Percentiles rank a stretch among this genome's conserved stretches.
These are phyloP conservation scores for Vimba vimba DNA, from an alignment of 2,113 vertebrate species.

Conservation along the genomic window DNA sequence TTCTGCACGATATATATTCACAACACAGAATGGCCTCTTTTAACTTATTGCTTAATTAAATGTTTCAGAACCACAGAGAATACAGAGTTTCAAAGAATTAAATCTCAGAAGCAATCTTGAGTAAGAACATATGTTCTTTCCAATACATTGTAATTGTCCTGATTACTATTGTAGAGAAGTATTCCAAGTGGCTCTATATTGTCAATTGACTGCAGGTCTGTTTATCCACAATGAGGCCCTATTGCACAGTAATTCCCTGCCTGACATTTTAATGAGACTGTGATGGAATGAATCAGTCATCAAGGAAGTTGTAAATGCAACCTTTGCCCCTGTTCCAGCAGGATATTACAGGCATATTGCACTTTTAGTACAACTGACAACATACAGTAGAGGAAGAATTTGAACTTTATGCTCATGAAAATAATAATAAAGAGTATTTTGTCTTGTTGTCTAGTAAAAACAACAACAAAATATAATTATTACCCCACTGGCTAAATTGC, in stretches of 20 bases:
- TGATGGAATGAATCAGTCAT: conserved; percentile 15
- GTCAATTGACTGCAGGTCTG: not conserved
- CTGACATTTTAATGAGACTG: conserved; percentile 22
- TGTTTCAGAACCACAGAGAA: not conserved
- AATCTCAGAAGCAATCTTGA: not conserved
- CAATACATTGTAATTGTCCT: not conserved
- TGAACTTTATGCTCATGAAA: not conserved
- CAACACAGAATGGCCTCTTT: not conserved
- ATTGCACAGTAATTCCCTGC: not conserved
- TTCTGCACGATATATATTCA: not conserved
- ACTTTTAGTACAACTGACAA: not conserved
- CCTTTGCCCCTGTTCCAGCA: conserved; percentile 41
- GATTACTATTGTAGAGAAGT: not conserved
- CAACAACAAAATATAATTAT: too few species aligned
- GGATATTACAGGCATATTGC: not conserved
- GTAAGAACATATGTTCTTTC: not conserved
- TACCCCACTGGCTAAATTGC: too few species aligned
- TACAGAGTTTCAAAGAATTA: not conserved
- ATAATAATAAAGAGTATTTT: not conserved
- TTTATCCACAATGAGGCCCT: not conserved
- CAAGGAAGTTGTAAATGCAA: conserved; percentile 37
- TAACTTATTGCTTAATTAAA: conserved; percentile 1
- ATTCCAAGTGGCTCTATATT: not conserved
- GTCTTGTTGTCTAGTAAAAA: not conserved
- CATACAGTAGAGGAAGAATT: not conserved